phyloP scores from a whole-genome alignment of 2,113 vertebrate genomes.

The Bolborhynchus lineola region DNA sequence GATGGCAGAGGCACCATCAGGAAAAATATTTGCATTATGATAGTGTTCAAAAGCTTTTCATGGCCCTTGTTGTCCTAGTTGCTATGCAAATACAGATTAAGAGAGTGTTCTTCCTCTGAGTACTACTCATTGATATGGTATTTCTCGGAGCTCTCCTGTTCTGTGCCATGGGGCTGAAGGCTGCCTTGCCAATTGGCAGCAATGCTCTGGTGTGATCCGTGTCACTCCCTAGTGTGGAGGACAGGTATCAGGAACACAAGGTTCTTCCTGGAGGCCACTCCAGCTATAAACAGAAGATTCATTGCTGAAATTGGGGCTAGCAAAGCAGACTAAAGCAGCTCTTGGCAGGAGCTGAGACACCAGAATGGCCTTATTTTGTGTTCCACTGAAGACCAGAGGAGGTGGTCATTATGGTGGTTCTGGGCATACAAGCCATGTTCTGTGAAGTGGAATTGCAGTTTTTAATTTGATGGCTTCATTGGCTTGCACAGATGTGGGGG shows the following conservation, averaged over 20 bases:
- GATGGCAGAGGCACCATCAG: not conserved
- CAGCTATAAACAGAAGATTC: not conserved
- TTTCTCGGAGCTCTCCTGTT: not conserved
- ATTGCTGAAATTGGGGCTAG: not conserved
- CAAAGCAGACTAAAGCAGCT: not conserved
- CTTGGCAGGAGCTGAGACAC: not conserved
- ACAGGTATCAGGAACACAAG: not conserved
- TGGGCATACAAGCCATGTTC: not conserved
- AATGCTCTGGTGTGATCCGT: not conserved
- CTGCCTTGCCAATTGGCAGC: not conserved
- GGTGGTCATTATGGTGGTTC: not conserved
- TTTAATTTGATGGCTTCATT: not conserved
- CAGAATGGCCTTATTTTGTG: not conserved
- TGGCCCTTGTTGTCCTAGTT: not conserved
- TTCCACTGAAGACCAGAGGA: not conserved
- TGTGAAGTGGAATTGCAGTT: not conserved
- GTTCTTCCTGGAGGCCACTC: not conserved
- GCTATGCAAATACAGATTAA: not conserved
- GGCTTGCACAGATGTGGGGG: not conserved
- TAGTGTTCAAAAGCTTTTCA: not conserved
- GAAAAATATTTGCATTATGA: not conserved
- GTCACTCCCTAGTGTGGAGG: not conserved
- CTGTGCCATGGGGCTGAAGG: not conserved
- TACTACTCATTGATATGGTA: not conserved
- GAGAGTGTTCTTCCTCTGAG: not conserved